Base-by-base conservation (phyloP, 2,888 invertebrate species). In the Noctua pronuba region DNA sequence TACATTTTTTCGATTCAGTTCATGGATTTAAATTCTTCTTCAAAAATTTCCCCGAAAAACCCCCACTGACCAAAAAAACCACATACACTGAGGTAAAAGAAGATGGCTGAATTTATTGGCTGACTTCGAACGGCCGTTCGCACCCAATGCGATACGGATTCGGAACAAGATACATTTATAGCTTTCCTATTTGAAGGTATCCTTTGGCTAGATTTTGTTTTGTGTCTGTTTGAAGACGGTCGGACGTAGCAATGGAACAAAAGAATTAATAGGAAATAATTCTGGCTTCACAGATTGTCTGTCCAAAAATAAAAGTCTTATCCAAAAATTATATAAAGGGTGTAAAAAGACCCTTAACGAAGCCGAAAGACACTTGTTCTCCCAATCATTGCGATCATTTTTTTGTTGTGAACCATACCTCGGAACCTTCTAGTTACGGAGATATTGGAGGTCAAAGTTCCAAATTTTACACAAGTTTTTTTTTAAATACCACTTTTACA, bases 141-240 rank as follows among this genome's bases (percentile, higher is more conserved):
- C 82, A 77, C 79, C 64, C 64, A 65, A 72, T 65, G 71, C 68
- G 66, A 83, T 71, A 65, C 79, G 71, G 71, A 72, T 64, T 78
- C n/a, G 38, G 70, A 71, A 83, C 77, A 74, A 82, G 86, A 79
- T 79, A 83, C 86, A 86, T 83, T 84, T 83, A 86, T 86, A 79
- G 84, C 64, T 60, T 60, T n/a, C 60, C 73, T 79, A 72, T 84
- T 86, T 64, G 35, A 41, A 78, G 73, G 67, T 73, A 70, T 73
- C 70, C 66, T 75, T 78, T 78, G 52, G 55, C 55, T 66, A 46
- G 64, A 83, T 75, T 75, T 86, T 52, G 62, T 64, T 75, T 79
- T 70, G n/a, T 65, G 35, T 60, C 64, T 70, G 58, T 49, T 77
- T 46, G 60, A n/a, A 75, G n/a, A 66, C 66, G 49, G 5, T 46